A percentile compares a stretch with the other conserved stretches of the same genome.
phyloP scores from a whole-genome alignment of 2,888 invertebrate genomes.

The Seira musarum region DNA sequence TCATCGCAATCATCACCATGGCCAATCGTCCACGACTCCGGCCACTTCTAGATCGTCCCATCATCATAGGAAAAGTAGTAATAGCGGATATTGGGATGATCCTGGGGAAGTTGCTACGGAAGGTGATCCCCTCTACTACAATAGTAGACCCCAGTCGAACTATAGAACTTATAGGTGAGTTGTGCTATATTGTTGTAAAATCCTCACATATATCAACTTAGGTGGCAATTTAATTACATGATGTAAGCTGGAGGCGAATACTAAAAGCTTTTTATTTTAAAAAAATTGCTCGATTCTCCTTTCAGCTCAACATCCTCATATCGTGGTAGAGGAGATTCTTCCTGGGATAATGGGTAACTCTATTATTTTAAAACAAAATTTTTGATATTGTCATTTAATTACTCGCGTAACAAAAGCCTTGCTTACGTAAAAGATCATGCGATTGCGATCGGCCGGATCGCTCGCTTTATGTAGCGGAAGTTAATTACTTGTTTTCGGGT shows the following conservation, averaged over 20 bases:
- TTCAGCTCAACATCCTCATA: conserved; percentile 48
- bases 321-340: conserved; percentile 46
- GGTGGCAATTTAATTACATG: conserved; percentile 36
- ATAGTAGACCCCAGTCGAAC: conserved; percentile 82
- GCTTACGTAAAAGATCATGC: too few relatives aligned
- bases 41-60: conserved; percentile 23
- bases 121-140: conserved; percentile 84
- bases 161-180: conserved; percentile 76
- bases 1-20: conserved; percentile 39
- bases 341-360: conserved; percentile 51
- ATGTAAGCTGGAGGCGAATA: background rate
- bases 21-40: conserved; percentile 39
- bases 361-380: too few relatives aligned
- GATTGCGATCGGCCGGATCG: background rate
- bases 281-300: too few relatives aligned
- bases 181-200: background rate
- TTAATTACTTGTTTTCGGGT: too few relatives aligned
- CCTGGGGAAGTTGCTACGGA: conserved; percentile 71
- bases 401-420: too few relatives aligned
- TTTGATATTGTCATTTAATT: conserved; percentile 9
- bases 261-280: conserved; percentile 12
- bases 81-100: conserved; percentile 64
- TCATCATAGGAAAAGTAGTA: conserved; percentile 35
- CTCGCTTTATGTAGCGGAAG: background rate
- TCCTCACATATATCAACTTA: conserved; percentile 43